Evolutionary conservation across 2,888 invertebrate species (phyloP).

Genomic region (Galerucella pusilla): DNA sequence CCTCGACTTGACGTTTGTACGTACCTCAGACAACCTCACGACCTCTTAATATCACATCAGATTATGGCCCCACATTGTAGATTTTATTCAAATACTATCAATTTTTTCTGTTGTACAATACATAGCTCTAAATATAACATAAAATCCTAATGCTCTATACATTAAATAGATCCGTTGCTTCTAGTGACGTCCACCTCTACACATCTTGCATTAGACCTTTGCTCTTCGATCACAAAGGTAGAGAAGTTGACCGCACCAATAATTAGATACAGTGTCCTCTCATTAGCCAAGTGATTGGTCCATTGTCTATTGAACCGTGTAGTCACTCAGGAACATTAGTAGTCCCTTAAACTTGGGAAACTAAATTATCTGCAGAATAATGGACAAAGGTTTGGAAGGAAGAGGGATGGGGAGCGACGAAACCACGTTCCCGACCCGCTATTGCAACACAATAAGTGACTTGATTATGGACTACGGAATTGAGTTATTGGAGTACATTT

Average conservation of each 20-base stretch:
- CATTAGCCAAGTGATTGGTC: slow-evolving; percentile 68
- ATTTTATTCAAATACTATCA: no score
- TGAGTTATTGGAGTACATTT: slow-evolving; percentile 39
- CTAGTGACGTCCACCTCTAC: background rate
- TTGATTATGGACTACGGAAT: slow-evolving; percentile 49
- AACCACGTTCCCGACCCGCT: slow-evolving; percentile 39
- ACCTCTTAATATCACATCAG: no score
- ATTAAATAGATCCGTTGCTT: no score
- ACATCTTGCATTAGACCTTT: slow-evolving; percentile 10
- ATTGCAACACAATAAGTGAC: slow-evolving; percentile 50
- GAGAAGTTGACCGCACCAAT: slow-evolving; percentile 52
- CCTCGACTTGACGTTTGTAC: no score
- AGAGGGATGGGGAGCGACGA: slow-evolving; percentile 44
- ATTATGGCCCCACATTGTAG: no score
- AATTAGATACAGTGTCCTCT: slow-evolving; percentile 65
- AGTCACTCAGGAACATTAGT: slow-evolving; percentile 56
- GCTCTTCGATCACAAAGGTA: slow-evolving; percentile 26
- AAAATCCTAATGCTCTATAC: no score
- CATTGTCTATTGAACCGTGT: slow-evolving; percentile 62
- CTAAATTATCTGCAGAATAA: slow-evolving; percentile 62
- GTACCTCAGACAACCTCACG: no score
- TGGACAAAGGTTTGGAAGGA: slow-evolving; percentile 59
- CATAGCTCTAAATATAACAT: no score
- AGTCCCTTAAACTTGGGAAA: slow-evolving; percentile 59
- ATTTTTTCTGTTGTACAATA: no score